Percentiles rank a stretch among this genome's conserved stretches.
These are phyloP conservation scores for Hydroisotoma schaefferi DNA, from an alignment of 2,888 invertebrate genomes.

Conservation along the genomic window DNA sequence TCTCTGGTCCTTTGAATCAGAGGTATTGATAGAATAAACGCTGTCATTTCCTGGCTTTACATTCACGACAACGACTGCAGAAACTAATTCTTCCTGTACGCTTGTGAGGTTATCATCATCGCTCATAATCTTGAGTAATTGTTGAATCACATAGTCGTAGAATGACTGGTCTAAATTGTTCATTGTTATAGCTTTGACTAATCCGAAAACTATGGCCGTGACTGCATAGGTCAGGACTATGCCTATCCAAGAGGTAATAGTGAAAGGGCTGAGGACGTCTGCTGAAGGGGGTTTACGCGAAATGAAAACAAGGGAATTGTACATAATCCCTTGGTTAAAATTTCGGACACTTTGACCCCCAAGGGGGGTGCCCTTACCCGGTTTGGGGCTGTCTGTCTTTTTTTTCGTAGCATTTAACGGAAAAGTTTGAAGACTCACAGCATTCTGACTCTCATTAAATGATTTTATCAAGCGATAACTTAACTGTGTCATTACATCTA, in stretches of 20 bases:
- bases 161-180: constrained; percentile 38
- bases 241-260: constrained; percentile 35
- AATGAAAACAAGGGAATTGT: constrained; percentile 37
- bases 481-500: too few species aligned
- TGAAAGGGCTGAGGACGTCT: constrained; percentile 33
- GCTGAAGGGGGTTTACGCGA: constrained; percentile 19
- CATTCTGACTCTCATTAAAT: too few species aligned
- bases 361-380: too few species aligned
- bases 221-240: constrained; percentile 27
- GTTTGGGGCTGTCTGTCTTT: too few species aligned
- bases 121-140: constrained; percentile 31
- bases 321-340: too few species aligned
- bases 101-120: constrained; percentile 14
- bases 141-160: constrained; percentile 38
- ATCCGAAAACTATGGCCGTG: constrained; percentile 32
- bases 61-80: not conserved
- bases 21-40: not conserved
- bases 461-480: too few species aligned
- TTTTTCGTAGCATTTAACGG: too few species aligned
- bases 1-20: not conserved
- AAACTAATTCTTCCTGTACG: constrained; percentile 4
- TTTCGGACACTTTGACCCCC: too few species aligned
- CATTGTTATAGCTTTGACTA: constrained; percentile 36
- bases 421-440: too few species aligned
- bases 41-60: not conserved